Percentiles rank a stretch among this genome's conserved stretches.
Conservation (phyloP, 2,113 vertebrate species). For the Orthonyx spaldingii region DNA sequence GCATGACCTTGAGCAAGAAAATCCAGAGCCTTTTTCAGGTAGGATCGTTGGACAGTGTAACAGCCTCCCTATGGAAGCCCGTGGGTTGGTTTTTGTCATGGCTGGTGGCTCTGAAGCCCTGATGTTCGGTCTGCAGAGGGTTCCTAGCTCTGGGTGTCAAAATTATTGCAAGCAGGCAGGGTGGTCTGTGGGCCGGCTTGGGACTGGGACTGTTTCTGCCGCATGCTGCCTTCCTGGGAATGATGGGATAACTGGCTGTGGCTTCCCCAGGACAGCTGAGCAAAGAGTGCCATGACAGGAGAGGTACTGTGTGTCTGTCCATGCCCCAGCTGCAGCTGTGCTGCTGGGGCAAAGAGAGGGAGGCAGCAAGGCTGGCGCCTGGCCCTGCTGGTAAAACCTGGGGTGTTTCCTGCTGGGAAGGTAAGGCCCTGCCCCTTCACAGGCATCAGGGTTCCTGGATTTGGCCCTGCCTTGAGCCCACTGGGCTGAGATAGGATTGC, state of each 20-base stretch:
- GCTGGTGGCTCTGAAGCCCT: not conserved
- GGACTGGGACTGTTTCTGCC: not conserved
- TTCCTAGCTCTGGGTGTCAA: not conserved
- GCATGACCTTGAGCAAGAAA: not conserved
- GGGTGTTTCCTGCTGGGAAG: not conserved
- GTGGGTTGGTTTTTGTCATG: not conserved
- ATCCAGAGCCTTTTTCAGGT: not conserved
- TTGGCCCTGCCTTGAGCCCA: rapidly evolving
- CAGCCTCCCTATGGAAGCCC: not conserved
- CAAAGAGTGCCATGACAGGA: not conserved
- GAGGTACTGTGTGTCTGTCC: not conserved
- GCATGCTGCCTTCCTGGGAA: not conserved
- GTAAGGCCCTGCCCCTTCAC: not conserved
- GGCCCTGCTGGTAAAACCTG: not conserved
- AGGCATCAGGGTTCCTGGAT: not conserved
- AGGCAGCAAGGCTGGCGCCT: not conserved
- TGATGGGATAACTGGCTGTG: rapidly evolving
- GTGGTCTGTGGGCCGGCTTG: not conserved
- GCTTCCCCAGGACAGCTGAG: rapidly evolving
- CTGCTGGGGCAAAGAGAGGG: not conserved
- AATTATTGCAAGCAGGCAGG: not conserved
- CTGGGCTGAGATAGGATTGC: not conserved
- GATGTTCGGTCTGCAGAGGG: not conserved
- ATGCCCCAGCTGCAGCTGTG: not conserved
- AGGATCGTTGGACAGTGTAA: rapidly evolving